Conservation (phyloP, 2,888 invertebrate genomes). For the Argyresthia goedartella region DNA sequence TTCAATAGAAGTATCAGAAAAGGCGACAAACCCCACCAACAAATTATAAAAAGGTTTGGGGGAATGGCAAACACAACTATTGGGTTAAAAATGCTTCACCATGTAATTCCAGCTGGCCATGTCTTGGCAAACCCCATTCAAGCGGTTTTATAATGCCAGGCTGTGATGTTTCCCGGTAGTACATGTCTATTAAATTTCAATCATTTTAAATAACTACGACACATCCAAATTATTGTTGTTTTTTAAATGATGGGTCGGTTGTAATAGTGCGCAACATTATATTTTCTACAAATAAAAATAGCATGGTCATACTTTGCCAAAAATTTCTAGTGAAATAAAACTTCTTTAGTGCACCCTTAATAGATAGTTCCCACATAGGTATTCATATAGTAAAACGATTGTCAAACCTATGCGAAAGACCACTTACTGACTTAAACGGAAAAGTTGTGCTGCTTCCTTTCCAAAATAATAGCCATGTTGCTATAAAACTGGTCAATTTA, state of each 20-base stretch:
- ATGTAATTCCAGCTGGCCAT: neutral
- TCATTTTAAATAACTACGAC: constrained; percentile 7
- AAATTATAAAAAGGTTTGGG: constrained; percentile 11
- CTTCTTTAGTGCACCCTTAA: constrained; percentile 5
- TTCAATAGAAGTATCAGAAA: constrained; percentile 24
- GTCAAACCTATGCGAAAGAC: neutral
- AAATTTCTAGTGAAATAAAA: constrained; percentile 9
- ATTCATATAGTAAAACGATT: constrained; percentile 1
- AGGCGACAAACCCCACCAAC: constrained; percentile 29
- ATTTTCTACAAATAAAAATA: neutral
- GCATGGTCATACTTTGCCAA: constrained; percentile 7
- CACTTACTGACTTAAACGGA: neutral
- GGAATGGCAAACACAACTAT: constrained; percentile 5
- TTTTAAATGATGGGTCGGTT: constrained; percentile 5
- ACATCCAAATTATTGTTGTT: constrained; percentile 1
- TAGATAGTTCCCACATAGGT: constrained; percentile 9
- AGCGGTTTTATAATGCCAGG: neutral
- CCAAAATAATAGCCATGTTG: constrained; percentile 3
- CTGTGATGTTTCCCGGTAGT: neutral
- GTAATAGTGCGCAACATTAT: constrained; percentile 2
- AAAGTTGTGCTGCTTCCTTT: neutral
- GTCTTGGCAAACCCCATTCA: neutral
- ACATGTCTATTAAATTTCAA: constrained; percentile 1
- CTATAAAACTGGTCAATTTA: constrained; percentile 7
- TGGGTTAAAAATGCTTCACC: constrained; percentile 3